Percentiles rank a stretch among this genome's conserved stretches.
These are phyloP conservation scores for Drosophila nr. perissopoda DNA, from an alignment of 2,888 invertebrate species.

Conservation along the genomic window DNA sequence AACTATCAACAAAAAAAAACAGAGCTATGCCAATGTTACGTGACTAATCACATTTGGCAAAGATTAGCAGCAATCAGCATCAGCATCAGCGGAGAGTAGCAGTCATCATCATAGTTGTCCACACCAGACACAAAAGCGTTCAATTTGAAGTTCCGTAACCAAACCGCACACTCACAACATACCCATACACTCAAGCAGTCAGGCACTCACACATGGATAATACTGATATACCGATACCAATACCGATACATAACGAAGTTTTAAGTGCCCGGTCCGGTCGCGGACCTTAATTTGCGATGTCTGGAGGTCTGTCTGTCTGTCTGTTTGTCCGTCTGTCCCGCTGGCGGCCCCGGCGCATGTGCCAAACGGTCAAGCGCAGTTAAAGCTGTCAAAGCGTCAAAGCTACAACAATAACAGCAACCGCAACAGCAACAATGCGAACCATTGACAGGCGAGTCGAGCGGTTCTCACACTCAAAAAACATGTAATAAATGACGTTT, in stretches of 20 bases:
- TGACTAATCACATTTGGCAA: slow-evolving; percentile 80
- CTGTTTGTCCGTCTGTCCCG: slow-evolving; percentile 5
- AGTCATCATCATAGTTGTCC: slow-evolving; percentile 80
- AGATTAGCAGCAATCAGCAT: slow-evolving; percentile 80
- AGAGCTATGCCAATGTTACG: slow-evolving; percentile 71
- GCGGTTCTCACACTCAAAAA: slow-evolving; percentile 76
- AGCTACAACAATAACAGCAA: slow-evolving; percentile 41
- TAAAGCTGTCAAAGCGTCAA: slow-evolving; percentile 73
- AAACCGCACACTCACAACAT: slow-evolving; percentile 44
- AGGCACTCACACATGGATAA: slow-evolving; percentile 1
- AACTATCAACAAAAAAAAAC: background rate
- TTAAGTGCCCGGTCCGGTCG: slow-evolving; percentile 71
- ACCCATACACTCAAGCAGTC: slow-evolving; percentile 23
- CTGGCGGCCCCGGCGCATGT: slow-evolving; percentile 69
- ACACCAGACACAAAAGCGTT: slow-evolving; percentile 73
- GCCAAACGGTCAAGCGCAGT: slow-evolving; percentile 80
- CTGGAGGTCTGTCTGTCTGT: slow-evolving; percentile 51
- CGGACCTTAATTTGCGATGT: slow-evolving; percentile 75
- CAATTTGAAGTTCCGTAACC: slow-evolving; percentile 75
- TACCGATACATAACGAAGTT: slow-evolving; percentile 50
- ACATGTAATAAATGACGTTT: slow-evolving; percentile 79
- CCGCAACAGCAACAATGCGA: slow-evolving; percentile 57
- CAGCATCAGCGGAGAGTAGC: slow-evolving; percentile 60
- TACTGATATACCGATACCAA: slow-evolving; percentile 41
- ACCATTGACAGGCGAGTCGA: slow-evolving; percentile 72